Conservation (phyloP, 1,140 invertebrate species). For the Drosophila pectinifera region DNA sequence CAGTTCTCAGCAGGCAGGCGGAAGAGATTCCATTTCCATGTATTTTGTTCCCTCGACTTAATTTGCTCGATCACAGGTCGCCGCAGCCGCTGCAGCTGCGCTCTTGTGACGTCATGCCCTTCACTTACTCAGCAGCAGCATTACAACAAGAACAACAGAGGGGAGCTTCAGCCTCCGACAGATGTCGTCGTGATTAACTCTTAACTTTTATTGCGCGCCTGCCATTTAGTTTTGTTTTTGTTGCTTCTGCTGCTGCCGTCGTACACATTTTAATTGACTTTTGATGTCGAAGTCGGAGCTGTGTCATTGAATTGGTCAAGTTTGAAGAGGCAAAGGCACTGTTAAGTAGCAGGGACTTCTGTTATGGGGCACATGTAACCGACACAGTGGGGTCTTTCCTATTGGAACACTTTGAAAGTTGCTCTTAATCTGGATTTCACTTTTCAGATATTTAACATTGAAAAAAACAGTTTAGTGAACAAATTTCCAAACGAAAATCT, state of each 20-base stretch:
- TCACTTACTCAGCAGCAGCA: conserved; percentile 61
- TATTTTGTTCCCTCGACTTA: conserved; percentile 11
- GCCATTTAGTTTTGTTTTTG: conserved; percentile 32
- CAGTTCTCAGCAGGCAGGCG: too few relatives aligned
- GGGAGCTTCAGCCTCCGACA: conserved; percentile 12
- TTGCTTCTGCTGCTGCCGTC: conserved; percentile 1
- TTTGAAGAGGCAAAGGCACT: conserved; percentile 12
- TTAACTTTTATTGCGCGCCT: conserved; percentile 41
- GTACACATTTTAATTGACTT: conserved; percentile 48
- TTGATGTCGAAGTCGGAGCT: conserved; percentile 31
- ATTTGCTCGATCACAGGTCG: too few relatives aligned
- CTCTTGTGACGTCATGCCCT: conserved; percentile 77
- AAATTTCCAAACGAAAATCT: too few relatives aligned
- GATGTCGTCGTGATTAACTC: conserved; percentile 27
- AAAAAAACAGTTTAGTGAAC: too few relatives aligned
- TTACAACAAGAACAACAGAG: neutral
- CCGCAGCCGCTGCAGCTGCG: conserved; percentile 46
- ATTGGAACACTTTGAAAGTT: too few relatives aligned
- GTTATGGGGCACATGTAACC: conserved; percentile 15
- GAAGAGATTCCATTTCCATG: conserved; percentile 31
- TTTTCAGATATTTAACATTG: too few relatives aligned
- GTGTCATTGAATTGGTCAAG: conserved; percentile 52
- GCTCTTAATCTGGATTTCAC: too few relatives aligned
- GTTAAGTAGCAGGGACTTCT: conserved; percentile 8
- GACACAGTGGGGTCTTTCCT: neutral